Evolutionary conservation across 2,888 invertebrate species (phyloP).

Genomic region (Gibbula magus): DNA sequence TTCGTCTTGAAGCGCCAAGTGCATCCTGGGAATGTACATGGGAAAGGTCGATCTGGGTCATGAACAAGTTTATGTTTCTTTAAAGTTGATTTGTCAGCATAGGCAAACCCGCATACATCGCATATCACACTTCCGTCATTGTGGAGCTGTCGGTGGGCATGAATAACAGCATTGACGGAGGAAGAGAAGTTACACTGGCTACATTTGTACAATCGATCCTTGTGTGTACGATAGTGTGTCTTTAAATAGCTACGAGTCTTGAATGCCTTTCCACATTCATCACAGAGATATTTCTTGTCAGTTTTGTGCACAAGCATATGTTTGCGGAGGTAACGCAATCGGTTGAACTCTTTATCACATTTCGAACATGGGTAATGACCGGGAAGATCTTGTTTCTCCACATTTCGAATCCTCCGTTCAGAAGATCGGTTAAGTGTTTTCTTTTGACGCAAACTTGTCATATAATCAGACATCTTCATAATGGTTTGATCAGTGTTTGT

Average conservation of each 20-base stretch:
- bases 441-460: constrained; percentile 34
- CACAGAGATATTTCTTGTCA: constrained; percentile 63
- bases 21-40: constrained; percentile 68
- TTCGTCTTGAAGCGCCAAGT: constrained; percentile 71
- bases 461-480: constrained; percentile 66
- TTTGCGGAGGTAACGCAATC: constrained; percentile 64
- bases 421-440: constrained; percentile 16
- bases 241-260: constrained; percentile 64
- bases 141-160: constrained; percentile 70
- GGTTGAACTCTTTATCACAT: constrained; percentile 67
- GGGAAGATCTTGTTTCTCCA: constrained; percentile 64
- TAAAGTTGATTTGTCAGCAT: constrained; percentile 68
- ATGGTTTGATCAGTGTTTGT: constrained; percentile 44
- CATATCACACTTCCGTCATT: constrained; percentile 68
- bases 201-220: constrained; percentile 61
- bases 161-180: constrained; percentile 63
- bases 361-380: constrained; percentile 59
- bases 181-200: constrained; percentile 71
- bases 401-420: constrained; percentile 42
- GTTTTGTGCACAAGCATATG: constrained; percentile 59
- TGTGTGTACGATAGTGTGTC: constrained; percentile 63
- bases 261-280: constrained; percentile 69
- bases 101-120: constrained; percentile 70
- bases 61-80: constrained; percentile 72
- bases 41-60: constrained; percentile 65